Evolutionary conservation across 2,113 vertebrate species (phyloP).

Genomic region (Psittacara wagleri): DNA sequence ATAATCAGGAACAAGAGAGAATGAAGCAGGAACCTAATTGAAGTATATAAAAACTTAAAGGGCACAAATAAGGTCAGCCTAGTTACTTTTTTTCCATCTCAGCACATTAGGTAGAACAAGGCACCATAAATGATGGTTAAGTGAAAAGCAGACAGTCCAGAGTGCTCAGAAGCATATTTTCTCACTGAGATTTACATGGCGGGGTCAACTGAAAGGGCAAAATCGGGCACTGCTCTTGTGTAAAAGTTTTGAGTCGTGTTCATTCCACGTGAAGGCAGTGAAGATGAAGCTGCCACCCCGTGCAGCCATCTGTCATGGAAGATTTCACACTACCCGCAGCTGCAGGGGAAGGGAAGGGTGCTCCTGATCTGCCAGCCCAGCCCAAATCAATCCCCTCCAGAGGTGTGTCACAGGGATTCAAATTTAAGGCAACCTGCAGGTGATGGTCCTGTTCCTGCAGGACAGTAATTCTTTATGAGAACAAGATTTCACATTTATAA

Average conservation of each 20-base stretch:
- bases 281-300: accelerated
- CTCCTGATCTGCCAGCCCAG: background rate
- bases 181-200: background rate
- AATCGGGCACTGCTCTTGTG: background rate
- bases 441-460: background rate
- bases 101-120: constrained; percentile 1
- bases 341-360: background rate
- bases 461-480: background rate
- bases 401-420: background rate
- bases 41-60: constrained; percentile 41
- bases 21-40: constrained; percentile 1
- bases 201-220: background rate
- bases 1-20: background rate
- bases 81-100: background rate
- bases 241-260: background rate
- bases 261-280: background rate
- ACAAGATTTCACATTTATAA: background rate
- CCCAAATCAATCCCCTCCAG: background rate
- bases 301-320: accelerated
- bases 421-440: background rate
- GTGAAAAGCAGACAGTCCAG: background rate
- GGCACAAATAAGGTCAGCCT: constrained; percentile 34
- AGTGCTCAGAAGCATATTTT: background rate
- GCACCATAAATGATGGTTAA: background rate
- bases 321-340: background rate